A percentile compares a stretch with the other conserved stretches of the same genome.
Conservation (phyloP, 1,140 invertebrate genomes). For the Caenorhabditis brenneri region DNA sequence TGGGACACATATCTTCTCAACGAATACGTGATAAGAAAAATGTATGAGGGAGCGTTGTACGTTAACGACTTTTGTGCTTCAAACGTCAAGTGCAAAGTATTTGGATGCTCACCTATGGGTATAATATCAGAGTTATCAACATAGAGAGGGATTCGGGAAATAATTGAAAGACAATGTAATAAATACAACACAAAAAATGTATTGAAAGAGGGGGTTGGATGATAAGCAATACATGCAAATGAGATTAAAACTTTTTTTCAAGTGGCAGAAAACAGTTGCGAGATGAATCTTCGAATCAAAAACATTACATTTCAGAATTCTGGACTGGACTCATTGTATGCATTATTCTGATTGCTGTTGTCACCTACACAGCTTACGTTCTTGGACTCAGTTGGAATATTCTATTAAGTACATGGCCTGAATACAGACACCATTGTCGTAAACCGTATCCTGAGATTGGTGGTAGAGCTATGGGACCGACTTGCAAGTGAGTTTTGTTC, state of each 20-base stretch:
- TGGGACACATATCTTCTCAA: not conserved
- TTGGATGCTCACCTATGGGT: not conserved
- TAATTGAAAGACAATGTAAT: too few relatives aligned
- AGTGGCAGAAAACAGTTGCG: too few relatives aligned
- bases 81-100: not conserved
- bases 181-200: too few relatives aligned
- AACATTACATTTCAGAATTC: constrained; percentile 58
- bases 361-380: constrained; percentile 62
- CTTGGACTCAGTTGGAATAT: constrained; percentile 79
- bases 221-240: too few relatives aligned
- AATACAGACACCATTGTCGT: constrained; percentile 75
- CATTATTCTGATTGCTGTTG: constrained; percentile 62
- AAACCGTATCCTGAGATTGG: constrained; percentile 77
- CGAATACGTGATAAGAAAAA: not conserved
- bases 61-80: not conserved
- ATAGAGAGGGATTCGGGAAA: too few relatives aligned
- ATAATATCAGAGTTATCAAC: too few relatives aligned
- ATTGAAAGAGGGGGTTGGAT: too few relatives aligned
- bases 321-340: constrained; percentile 59
- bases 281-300: not conserved
- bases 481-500: constrained; percentile 10
- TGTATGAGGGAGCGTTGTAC: not conserved
- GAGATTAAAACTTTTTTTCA: too few relatives aligned
- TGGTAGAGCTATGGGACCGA: constrained; percentile 43
- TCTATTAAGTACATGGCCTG: constrained; percentile 76